Percentiles rank a stretch among this genome's conserved stretches.
phyloP scores from a whole-genome alignment of 2,797 vertebrate genomes.

The Semaprochilodus insignis region DNA sequence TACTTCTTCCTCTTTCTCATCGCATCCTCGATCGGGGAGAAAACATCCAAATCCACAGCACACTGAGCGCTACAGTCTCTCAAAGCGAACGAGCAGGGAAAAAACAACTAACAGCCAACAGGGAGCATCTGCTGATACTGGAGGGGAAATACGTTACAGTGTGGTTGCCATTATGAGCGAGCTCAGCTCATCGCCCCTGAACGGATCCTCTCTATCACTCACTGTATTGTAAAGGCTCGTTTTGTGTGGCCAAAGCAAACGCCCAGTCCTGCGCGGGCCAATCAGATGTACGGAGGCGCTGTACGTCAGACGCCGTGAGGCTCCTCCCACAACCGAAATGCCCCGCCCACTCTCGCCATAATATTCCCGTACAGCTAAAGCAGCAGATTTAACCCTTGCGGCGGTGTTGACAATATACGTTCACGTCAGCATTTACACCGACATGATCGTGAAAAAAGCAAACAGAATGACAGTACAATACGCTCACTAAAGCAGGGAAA shows the following conservation, averaged over 20 bases:
- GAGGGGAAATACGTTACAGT: neutral
- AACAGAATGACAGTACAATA: neutral
- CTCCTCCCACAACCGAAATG: slow-evolving; percentile 51
- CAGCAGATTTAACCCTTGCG: slow-evolving; percentile 54
- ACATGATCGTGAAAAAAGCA: neutral
- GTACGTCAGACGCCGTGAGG: slow-evolving; percentile 48
- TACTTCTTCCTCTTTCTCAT: slow-evolving; percentile 46
- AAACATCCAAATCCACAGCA: slow-evolving; percentile 19
- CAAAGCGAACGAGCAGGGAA: neutral
- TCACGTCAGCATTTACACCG: slow-evolving; percentile 50
- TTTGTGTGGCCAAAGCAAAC: slow-evolving; percentile 53
- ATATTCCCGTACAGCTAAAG: slow-evolving; percentile 29
- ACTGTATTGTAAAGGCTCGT: slow-evolving; percentile 46
- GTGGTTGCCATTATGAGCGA: slow-evolving; percentile 2
- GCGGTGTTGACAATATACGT: slow-evolving; percentile 52
- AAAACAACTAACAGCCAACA: neutral
- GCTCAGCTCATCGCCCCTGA: neutral
- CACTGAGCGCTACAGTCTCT: neutral
- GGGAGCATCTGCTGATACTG: neutral
- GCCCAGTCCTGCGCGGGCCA: slow-evolving; percentile 52
- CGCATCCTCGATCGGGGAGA: slow-evolving; percentile 39
- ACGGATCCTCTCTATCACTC: slow-evolving; percentile 14
- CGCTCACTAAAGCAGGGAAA: neutral
- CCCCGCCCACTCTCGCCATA: slow-evolving; percentile 50
- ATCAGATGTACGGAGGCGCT: slow-evolving; percentile 47